These are phyloP conservation scores for Nemotelus pantherinus DNA, from an alignment of 2,888 invertebrate species.

Conservation along the genomic window DNA sequence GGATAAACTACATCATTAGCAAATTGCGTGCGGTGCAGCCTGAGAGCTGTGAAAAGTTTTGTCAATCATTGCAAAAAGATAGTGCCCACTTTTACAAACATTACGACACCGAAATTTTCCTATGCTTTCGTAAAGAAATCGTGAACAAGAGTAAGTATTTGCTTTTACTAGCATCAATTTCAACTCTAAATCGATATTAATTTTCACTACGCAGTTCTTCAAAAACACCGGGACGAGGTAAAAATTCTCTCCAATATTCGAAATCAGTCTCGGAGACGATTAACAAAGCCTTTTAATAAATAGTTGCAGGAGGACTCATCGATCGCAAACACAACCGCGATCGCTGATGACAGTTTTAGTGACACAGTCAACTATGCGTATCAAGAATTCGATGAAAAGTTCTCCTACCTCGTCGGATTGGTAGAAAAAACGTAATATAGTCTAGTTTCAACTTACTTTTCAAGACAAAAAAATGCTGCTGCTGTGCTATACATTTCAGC, in stretches of 20 bases:
- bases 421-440: conserved; percentile 14
- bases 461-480: no score
- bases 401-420: neutral
- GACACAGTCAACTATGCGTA: neutral
- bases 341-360: neutral
- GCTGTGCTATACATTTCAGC: neutral
- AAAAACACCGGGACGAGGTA: no score
- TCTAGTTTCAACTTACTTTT: no score
- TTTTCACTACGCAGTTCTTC: no score
- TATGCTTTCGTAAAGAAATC: conserved; percentile 26
- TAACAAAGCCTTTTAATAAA: neutral
- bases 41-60: conserved; percentile 31
- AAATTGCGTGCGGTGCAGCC: neutral
- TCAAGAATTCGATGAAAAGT: conserved; percentile 4
- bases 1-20: conserved; percentile 42
- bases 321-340: neutral
- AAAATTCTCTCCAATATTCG: no score
- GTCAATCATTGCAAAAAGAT: conserved; percentile 26
- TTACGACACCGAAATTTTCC: conserved; percentile 8
- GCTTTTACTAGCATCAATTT: neutral
- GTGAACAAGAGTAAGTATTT: conserved; percentile 3
- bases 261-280: no score
- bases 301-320: neutral
- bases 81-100: conserved; percentile 31
- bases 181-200: neutral